phyloP scores from a whole-genome alignment of 2,797 vertebrate species.

The Amblyraja radiata region DNA sequence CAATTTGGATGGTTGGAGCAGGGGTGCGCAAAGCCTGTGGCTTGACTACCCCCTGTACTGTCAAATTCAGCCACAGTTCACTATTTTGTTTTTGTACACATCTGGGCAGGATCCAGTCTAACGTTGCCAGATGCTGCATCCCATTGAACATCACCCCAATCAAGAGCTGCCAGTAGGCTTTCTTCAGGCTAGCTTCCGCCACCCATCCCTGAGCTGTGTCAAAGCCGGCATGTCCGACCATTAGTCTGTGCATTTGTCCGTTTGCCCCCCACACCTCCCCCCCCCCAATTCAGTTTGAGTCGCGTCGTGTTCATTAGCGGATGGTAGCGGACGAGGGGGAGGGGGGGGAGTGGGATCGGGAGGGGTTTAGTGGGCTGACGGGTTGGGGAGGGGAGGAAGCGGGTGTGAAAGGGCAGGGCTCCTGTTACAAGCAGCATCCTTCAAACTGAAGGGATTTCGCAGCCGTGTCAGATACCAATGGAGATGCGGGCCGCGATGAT shows the following conservation, averaged over 20 bases:
- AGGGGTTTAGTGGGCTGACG: too few relatives aligned
- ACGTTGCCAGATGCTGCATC: constrained; percentile 49
- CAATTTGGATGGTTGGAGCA: constrained; percentile 57
- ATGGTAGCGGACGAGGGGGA: too few relatives aligned
- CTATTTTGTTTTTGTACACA: constrained; percentile 49
- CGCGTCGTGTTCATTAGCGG: neutral
- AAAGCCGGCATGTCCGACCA: constrained; percentile 61
- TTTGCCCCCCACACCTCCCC: neutral
- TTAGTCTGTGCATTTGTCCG: constrained; percentile 51
- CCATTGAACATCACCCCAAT: constrained; percentile 48
- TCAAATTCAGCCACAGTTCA: constrained; percentile 52
- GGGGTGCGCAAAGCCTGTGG: constrained; percentile 59
- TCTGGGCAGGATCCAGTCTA: constrained; percentile 55
- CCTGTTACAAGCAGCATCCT: constrained; percentile 13
- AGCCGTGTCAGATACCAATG: neutral
- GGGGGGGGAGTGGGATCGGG: too few relatives aligned
- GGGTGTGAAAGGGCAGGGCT: neutral
- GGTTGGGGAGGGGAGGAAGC: too few relatives aligned
- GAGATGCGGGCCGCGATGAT: neutral
- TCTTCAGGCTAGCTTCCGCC: constrained; percentile 54
- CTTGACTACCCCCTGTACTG: constrained; percentile 65
- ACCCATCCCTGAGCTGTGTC: constrained; percentile 58
- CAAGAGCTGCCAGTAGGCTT: constrained; percentile 49
- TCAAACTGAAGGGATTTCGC: neutral
- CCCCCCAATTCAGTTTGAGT: neutral